Evolutionary conservation across 2,113 vertebrate genomes (phyloP).

Genomic region (Rhinogobius similis): DNA sequence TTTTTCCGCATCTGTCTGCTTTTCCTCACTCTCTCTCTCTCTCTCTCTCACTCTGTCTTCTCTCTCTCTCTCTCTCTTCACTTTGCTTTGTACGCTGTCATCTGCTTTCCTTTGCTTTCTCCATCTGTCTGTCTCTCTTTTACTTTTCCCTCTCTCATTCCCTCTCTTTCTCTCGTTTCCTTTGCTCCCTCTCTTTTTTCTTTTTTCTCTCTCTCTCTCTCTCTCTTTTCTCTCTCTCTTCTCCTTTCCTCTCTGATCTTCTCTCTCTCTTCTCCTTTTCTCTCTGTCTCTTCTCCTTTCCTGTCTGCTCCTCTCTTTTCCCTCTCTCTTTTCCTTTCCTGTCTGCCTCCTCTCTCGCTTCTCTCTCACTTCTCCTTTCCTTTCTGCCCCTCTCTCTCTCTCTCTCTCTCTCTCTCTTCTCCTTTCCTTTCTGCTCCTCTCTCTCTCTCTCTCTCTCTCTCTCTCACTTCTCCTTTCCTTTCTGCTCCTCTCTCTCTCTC

Average conservation of each 20-base stretch:
- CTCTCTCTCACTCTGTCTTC: no score
- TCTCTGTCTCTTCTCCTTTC: not conserved
- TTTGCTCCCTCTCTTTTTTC: not conserved
- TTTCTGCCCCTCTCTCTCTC: not conserved
- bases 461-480: no score
- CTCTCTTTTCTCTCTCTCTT: not conserved
- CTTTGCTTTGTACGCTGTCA: no score
- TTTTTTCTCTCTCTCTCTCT: not conserved
- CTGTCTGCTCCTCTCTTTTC: not conserved
- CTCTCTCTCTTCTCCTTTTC: no score
- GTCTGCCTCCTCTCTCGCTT: not conserved
- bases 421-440: not conserved
- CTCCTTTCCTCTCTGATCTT: not conserved
- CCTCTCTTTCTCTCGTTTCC: not conserved
- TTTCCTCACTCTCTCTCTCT: no score
- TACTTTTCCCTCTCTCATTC: conserved; percentile 3
- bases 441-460: not conserved
- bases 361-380: not conserved
- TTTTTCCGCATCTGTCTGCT: no score
- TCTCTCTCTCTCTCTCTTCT: not conserved
- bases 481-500: not conserved
- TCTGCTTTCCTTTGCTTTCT: no score
- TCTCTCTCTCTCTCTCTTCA: no score
- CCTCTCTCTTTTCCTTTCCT: not conserved
- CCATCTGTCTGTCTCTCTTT: no score